Evolutionary conservation across 2,113 vertebrate genomes (phyloP), one percentile per base, ranked within the genome.

Genomic region (Dicerorhinus sumatrensis): DNA sequence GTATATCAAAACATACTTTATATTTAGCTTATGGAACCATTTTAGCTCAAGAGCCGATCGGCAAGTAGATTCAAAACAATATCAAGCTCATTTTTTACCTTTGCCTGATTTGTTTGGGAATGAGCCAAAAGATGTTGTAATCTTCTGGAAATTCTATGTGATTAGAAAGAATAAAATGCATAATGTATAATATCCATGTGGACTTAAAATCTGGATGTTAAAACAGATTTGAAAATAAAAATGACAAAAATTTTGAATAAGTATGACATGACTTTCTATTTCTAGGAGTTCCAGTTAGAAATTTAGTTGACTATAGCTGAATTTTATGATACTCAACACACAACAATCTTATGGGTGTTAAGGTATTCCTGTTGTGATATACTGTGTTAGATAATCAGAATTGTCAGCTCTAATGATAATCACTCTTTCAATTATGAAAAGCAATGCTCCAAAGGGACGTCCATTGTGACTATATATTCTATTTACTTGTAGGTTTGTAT

Each of bases 191-290:
- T 14, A 33, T 20, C 36, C n/a, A 63, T 31, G 0, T 29, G 73
- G 12, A 73, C 10, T 63, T 73, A 51, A 79, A 63, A 54, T 72
- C 12, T 76, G 36, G 13, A 8, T n/a, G 95, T 97, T 93, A 85
- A 93, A n/a, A 65, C 20, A 65, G 4, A 29, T 65, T 58, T 91
- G 20, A 48, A 91, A 65, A 80, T 93, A 2, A 70, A 73, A 85
- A 80, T 77, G 39, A 56, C 3, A 95, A 23, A 14, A 25, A 42
- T 94, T 96, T 95, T 80, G 39, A 95, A 76, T 42, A 94, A 67
- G 75, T 27, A 65, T 16, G 1, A 79, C 12, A 25, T 69, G 27
- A 14, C 11, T 60, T 76, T 84, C n/a, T 84, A 31, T 80, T 88
- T 89, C 91, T 76, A 73, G 65, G 65, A 75, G 21, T 84, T 85